A percentile compares a stretch with the other conserved stretches of the same genome.
Evolutionary conservation across 2,888 invertebrate species (phyloP).

Genomic region (Griposia aprilina): DNA sequence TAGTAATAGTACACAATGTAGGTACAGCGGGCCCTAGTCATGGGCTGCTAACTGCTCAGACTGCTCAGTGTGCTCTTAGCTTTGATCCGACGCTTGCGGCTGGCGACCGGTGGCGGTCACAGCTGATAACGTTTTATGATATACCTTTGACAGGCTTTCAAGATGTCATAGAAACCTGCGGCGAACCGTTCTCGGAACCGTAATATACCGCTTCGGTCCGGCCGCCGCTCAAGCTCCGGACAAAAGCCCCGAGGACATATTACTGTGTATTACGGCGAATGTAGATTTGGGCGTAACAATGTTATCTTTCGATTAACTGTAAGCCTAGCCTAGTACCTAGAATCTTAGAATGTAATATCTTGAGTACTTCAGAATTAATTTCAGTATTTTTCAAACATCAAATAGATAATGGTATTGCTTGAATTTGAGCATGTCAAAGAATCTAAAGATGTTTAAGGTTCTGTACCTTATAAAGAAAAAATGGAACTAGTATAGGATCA

Average conservation of each 20-base stretch:
- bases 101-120: slow-evolving; percentile 21
- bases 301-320: slow-evolving; percentile 22
- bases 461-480: not conserved
- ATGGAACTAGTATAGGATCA: too few relatives aligned
- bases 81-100: not conserved
- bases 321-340: not conserved
- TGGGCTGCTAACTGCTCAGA: not conserved
- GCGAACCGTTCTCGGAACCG: not conserved
- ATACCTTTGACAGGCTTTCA: slow-evolving; percentile 8
- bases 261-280: not conserved
- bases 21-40: not conserved
- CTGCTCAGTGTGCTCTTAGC: slow-evolving; percentile 5
- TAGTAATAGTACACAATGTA: too few relatives aligned
- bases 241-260: slow-evolving; percentile 10
- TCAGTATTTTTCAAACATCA: not conserved
- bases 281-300: slow-evolving; percentile 5
- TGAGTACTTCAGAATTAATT: not conserved
- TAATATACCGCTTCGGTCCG: not conserved
- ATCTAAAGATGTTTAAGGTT: not conserved
- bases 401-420: not conserved
- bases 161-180: not conserved
- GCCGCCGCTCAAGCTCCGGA: not conserved
- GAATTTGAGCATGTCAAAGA: not conserved
- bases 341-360: not conserved
- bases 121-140: slow-evolving; percentile 34